These are phyloP conservation scores for Notothenia rossii DNA, from an alignment of 2,113 vertebrate genomes.

Conservation along the genomic window DNA sequence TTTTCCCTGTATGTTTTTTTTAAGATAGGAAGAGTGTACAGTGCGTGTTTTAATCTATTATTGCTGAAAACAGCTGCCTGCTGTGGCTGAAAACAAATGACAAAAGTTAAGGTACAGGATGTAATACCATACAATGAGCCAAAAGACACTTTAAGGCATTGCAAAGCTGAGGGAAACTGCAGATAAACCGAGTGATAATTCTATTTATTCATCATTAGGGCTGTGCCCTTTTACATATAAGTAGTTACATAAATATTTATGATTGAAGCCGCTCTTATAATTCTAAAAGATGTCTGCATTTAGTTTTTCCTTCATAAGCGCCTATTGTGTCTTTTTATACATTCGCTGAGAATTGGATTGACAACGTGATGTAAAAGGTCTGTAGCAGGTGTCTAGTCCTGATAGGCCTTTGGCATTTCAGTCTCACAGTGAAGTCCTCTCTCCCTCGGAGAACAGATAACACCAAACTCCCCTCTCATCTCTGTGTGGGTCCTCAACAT, in stretches of 20 bases:
- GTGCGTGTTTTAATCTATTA: background rate
- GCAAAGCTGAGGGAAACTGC: background rate
- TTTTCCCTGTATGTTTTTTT: no score
- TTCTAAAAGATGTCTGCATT: background rate
- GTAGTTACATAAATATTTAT: background rate
- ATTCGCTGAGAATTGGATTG: background rate
- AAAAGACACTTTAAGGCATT: background rate
- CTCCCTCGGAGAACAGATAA: conserved; percentile 39
- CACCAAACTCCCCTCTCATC: conserved; percentile 32
- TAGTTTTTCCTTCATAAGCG: background rate
- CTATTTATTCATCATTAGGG: background rate
- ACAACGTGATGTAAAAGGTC: conserved; percentile 9
- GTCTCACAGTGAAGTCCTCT: conserved; percentile 13
- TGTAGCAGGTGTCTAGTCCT: conserved; percentile 37
- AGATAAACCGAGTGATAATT: background rate
- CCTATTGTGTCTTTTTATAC: conserved; percentile 5
- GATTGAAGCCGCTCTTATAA: background rate
- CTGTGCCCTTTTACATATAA: no score
- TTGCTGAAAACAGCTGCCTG: background rate
- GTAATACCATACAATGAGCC: conserved; percentile 17
- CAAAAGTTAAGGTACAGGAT: background rate
- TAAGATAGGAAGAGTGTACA: background rate
- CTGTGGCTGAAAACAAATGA: background rate
- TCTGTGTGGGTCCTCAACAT: background rate
- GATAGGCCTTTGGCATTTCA: conserved; percentile 33